Base-by-base conservation (phyloP, 1,140 invertebrate species). In the Idris sp. region DNA sequence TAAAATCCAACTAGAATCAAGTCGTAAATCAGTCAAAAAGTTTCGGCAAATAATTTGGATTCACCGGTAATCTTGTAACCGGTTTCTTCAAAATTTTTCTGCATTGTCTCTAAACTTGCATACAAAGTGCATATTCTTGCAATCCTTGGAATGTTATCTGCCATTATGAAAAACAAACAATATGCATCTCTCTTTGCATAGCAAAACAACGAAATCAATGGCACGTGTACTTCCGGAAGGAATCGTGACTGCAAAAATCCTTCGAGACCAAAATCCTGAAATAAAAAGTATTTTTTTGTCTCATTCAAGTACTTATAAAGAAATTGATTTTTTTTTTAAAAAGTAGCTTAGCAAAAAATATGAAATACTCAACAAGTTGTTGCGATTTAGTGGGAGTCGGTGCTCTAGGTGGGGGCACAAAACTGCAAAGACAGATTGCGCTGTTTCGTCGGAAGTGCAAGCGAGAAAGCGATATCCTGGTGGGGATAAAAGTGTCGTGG, bases 401-500 rank as follows among this genome's bases (percentile, higher is more conserved):
- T 13, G 58, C 40, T 58, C n/a, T n/a, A n/a, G 58, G 72, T 28
- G 49, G 72, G 72, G 72, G 48, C 56, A 74, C 58, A 51, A 68
- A 64, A 58, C 49, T 38, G 56, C 33, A 40, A 56, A 53, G 71
- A 62, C 31, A 74, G 49, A 31, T 41, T 38, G 31, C 16, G 54
- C 36, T 22, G 28, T 22, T 10, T 13, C 15, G 13, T n/a, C 0
- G 25, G 11, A 19, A 16, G 41, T 11, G 2, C 11, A 38, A 44
- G 46, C 22, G 11, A 19, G 61, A 53, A 5, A 13, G 26, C 53
- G 13, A 13, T n/a, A 19, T 15, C 18, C 14, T 25, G 58, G 74
- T 73, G 74, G 68, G 68, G 74, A 54, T 54, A 64, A 72, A 72
- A 56, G 74, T 76, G 74, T 76, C 68, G 74, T 68, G 62, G 71